Percentiles rank a stretch among this genome's conserved stretches.
Evolutionary conservation across 2,888 invertebrate species (phyloP).

Genomic region (Parascotia fuliginaria): DNA sequence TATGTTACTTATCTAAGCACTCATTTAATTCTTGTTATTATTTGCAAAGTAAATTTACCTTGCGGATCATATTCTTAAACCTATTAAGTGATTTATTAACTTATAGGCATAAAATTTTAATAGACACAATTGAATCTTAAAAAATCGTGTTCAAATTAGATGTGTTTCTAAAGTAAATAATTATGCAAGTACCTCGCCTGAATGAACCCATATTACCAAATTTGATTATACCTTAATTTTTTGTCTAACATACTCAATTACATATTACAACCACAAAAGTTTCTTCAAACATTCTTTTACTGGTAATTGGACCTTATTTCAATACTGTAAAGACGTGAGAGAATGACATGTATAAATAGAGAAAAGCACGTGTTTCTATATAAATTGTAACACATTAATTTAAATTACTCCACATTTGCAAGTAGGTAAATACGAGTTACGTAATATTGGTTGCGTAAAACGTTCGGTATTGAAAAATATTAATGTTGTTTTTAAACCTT

Average conservation of each 20-base stretch:
- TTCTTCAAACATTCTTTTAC: neutral
- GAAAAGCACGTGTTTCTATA: constrained; percentile 20
- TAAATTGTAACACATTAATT: constrained; percentile 27
- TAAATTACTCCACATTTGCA: constrained; percentile 29
- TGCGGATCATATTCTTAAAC: too few species aligned
- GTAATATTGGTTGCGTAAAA: constrained; percentile 23
- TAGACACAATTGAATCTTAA: neutral
- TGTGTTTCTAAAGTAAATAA: constrained; percentile 6
- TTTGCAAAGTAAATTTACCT: too few species aligned
- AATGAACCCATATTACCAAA: constrained; percentile 20
- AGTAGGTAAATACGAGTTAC: constrained; percentile 13
- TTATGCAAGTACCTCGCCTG: constrained; percentile 21
- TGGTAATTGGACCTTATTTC: constrained; percentile 13
- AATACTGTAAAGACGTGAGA: constrained; percentile 6
- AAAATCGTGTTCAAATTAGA: neutral
- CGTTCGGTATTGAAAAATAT: constrained; percentile 19
- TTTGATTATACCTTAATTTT: constrained; percentile 33
- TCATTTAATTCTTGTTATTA: too few species aligned
- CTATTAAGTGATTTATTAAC: too few species aligned
- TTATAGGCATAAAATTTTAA: neutral
- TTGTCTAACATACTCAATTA: constrained; percentile 11
- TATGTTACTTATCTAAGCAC: too few species aligned
- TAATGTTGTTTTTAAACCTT: constrained; percentile 6
- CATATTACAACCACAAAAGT: constrained; percentile 5
- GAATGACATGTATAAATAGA: constrained; percentile 1